Conservation (phyloP, 1,140 invertebrate species). For the Anastrepha obliqua region DNA sequence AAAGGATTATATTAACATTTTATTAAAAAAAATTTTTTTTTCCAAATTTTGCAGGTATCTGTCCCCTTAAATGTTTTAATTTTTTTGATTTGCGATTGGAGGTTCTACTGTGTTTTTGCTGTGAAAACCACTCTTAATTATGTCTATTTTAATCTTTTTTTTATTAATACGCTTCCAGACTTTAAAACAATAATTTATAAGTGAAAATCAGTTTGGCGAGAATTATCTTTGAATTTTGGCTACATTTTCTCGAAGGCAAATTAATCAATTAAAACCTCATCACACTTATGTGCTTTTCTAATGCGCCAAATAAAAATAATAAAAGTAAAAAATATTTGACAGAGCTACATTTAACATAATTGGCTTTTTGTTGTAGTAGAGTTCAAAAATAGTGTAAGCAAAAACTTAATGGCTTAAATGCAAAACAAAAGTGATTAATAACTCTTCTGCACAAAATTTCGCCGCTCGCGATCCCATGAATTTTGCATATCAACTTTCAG, state of each 20-base stretch:
- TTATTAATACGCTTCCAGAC: too few relatives aligned
- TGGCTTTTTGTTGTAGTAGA: background rate
- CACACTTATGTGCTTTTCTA: background rate
- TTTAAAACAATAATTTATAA: too few relatives aligned
- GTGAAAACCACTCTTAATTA: too few relatives aligned
- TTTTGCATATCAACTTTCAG: constrained; percentile 27
- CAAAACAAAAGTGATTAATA: constrained; percentile 16
- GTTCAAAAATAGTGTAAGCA: background rate
- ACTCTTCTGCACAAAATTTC: background rate
- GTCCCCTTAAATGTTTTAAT: too few relatives aligned
- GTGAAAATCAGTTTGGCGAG: too few relatives aligned
- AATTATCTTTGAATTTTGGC: background rate
- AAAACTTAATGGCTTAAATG: background rate
- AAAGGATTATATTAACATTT: too few relatives aligned
- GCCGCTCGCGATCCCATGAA: background rate
- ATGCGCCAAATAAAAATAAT: background rate
- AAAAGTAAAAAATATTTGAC: background rate
- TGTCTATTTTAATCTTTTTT: too few relatives aligned
- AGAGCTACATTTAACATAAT: background rate
- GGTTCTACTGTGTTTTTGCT: too few relatives aligned
- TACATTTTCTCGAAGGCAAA: background rate
- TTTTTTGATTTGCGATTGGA: too few relatives aligned
- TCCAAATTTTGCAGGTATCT: too few relatives aligned
- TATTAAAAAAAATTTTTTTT: too few relatives aligned
- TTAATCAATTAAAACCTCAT: constrained; percentile 19